Conservation (phyloP, 2,888 invertebrate species). For the Macrophya annulata region DNA sequence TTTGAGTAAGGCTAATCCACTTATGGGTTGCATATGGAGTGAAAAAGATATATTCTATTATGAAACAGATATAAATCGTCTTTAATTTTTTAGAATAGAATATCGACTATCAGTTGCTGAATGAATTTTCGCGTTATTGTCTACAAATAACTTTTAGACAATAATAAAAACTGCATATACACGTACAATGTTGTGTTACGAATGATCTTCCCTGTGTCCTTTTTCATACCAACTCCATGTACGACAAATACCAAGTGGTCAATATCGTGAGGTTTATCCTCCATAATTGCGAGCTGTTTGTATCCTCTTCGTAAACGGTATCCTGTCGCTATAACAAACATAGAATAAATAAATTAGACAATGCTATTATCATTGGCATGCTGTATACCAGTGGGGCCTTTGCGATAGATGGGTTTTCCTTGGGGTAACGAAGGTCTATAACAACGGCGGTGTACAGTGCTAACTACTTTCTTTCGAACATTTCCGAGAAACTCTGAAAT, state of each 20-base stretch:
- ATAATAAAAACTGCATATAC: slow-evolving; percentile 59
- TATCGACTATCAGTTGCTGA: slow-evolving; percentile 29
- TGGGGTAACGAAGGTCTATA: slow-evolving; percentile 48
- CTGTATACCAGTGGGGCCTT: slow-evolving; percentile 52
- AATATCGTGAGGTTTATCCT: slow-evolving; percentile 84
- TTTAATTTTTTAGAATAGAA: slow-evolving; percentile 1
- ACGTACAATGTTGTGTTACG: slow-evolving; percentile 82
- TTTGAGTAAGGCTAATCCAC: slow-evolving; percentile 1
- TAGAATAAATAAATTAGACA: slow-evolving; percentile 45
- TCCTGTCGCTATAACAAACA: slow-evolving; percentile 79
- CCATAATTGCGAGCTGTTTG: slow-evolving; percentile 81
- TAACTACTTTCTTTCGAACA: slow-evolving; percentile 39
- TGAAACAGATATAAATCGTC: neutral
- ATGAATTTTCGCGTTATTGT: slow-evolving; percentile 57
- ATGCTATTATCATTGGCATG: neutral
- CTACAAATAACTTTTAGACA: slow-evolving; percentile 62
- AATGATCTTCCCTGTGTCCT: slow-evolving; percentile 85
- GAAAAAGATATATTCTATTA: neutral
- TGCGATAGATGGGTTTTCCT: slow-evolving; percentile 48
- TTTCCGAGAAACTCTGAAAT: slow-evolving; percentile 52
- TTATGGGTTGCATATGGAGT: neutral
- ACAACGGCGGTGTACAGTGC: slow-evolving; percentile 49
- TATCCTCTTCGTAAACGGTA: slow-evolving; percentile 83
- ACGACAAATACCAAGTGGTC: slow-evolving; percentile 87
- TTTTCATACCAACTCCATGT: slow-evolving; percentile 88